Evolutionary conservation across 37 sponge, comb jelly and placozoan genomes (phyloP).

Genomic region (Bolinopsis microptera): DNA sequence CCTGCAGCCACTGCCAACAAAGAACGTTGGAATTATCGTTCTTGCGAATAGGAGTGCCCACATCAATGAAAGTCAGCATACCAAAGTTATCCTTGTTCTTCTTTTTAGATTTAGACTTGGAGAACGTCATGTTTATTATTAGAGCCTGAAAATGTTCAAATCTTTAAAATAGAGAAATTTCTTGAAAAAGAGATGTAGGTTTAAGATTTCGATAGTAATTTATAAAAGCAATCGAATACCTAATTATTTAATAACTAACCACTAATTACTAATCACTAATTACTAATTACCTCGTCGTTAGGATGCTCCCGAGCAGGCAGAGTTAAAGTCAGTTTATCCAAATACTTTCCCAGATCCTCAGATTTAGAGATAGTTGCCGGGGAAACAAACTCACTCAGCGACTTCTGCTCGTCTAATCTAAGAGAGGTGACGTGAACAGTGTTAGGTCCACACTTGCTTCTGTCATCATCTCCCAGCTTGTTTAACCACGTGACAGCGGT

Average conservation of each 20-base stretch:
- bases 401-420: conserved; percentile 51
- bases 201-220: too few species aligned
- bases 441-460: conserved; percentile 66
- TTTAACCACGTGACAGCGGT: conserved; percentile 62
- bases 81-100: conserved; percentile 66
- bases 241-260: too few species aligned
- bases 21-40: conserved; percentile 44
- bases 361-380: not conserved
- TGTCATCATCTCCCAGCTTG: conserved; percentile 59
- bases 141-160: conserved; percentile 10
- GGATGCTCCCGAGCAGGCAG: conserved; percentile 63
- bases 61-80: conserved; percentile 46
- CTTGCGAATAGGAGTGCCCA: conserved; percentile 44
- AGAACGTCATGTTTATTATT: conserved; percentile 64
- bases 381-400: conserved; percentile 40
- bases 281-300: conserved; percentile 58
- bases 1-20: conserved; percentile 62
- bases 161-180: too few species aligned
- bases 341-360: conserved; percentile 62
- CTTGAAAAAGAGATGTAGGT: too few species aligned
- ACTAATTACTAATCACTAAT: too few species aligned
- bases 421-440: conserved; percentile 49
- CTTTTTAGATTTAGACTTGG: conserved; percentile 43
- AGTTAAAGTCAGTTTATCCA: conserved; percentile 55
- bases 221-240: too few species aligned